These are phyloP conservation scores for Dascillus cervinus DNA, from an alignment of 2,888 invertebrate genomes.

Conservation along the genomic window DNA sequence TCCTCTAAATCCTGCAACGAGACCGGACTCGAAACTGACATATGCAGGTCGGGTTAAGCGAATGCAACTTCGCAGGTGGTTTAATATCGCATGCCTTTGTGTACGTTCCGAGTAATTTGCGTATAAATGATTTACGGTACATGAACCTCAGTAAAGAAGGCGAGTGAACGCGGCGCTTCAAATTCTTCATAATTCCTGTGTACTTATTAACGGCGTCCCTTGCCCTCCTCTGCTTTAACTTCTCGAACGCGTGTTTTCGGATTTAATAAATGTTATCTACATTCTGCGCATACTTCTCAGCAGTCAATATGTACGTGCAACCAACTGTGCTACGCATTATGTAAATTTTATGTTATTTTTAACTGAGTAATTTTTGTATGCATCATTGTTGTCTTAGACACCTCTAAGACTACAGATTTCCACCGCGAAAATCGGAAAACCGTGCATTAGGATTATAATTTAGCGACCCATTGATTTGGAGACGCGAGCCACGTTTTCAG, in stretches of 20 bases:
- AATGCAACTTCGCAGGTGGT: constrained; percentile 3
- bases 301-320: constrained; percentile 25
- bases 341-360: background rate
- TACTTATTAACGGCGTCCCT: constrained; percentile 27
- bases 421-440: constrained; percentile 20
- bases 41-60: constrained; percentile 6
- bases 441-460: constrained; percentile 36
- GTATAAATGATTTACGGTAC: background rate
- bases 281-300: constrained; percentile 31
- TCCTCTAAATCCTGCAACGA: constrained; percentile 16
- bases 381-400: too few relatives aligned
- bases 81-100: background rate
- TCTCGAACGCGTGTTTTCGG: constrained; percentile 28
- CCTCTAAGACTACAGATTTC: too few relatives aligned
- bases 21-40: constrained; percentile 9
- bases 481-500: constrained; percentile 31
- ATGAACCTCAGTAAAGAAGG: background rate
- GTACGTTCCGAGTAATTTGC: background rate
- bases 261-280: constrained; percentile 32
- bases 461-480: constrained; percentile 42
- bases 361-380: too few relatives aligned
- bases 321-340: constrained; percentile 3
- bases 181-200: constrained; percentile 30
- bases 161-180: constrained; percentile 16
- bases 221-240: constrained; percentile 20